Evolutionary conservation across 2,888 invertebrate species (phyloP).

Genomic region (Ephialtes manifestator): DNA sequence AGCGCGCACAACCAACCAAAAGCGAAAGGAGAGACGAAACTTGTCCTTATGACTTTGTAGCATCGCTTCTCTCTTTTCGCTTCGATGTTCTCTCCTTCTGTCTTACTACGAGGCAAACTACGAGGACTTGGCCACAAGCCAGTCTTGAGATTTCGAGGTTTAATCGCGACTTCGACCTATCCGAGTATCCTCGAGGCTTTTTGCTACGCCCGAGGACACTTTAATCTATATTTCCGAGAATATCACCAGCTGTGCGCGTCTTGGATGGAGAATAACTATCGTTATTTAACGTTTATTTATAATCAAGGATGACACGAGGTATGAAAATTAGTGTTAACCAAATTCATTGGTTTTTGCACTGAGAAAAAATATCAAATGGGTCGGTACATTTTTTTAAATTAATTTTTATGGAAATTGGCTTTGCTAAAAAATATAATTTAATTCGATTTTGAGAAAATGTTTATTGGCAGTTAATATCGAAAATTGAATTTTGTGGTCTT

Average conservation of each 20-base stretch:
- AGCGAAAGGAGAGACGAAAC: constrained; percentile 45
- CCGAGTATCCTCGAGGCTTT: constrained; percentile 22
- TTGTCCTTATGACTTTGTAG: constrained; percentile 45
- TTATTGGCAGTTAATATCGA: too few relatives aligned
- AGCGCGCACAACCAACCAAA: background rate
- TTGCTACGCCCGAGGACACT: constrained; percentile 36
- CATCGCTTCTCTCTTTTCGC: constrained; percentile 42
- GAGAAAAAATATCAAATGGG: background rate
- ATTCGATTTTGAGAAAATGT: too few relatives aligned
- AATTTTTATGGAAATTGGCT: background rate
- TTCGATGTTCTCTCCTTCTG: constrained; percentile 27
- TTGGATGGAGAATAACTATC: constrained; percentile 30
- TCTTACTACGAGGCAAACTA: constrained; percentile 37
- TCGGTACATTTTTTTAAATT: background rate
- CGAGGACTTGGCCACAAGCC: constrained; percentile 56
- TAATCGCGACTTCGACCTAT: constrained; percentile 64
- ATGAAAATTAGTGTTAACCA: background rate
- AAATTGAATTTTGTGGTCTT: too few relatives aligned
- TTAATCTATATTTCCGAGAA: constrained; percentile 8
- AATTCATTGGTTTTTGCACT: background rate
- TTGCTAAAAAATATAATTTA: background rate
- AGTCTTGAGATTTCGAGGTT: constrained; percentile 56
- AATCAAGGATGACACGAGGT: constrained; percentile 9
- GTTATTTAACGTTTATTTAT: background rate
- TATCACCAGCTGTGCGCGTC: constrained; percentile 12